Evolutionary conservation across 2,888 invertebrate species (phyloP).

Genomic region (Ectemnius lituratus): DNA sequence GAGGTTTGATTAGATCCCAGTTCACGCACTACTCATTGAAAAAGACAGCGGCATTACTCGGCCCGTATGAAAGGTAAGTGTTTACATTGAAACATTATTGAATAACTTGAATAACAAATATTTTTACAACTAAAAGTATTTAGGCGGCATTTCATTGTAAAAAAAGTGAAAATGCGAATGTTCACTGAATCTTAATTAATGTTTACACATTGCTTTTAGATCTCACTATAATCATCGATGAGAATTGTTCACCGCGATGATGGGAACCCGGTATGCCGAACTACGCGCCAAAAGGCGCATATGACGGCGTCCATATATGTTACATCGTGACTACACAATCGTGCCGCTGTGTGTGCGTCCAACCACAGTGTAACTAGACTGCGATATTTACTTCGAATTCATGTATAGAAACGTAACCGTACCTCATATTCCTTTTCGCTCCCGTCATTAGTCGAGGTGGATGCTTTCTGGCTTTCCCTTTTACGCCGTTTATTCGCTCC

Average conservation of each 20-base stretch:
- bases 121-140: too few relatives aligned
- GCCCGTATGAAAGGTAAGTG: too few relatives aligned
- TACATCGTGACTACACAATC: background rate
- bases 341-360: too few relatives aligned
- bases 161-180: too few relatives aligned
- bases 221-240: background rate
- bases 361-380: background rate
- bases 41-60: too few relatives aligned
- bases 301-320: background rate
- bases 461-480: slow-evolving; percentile 64
- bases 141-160: too few relatives aligned
- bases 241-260: background rate
- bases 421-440: slow-evolving; percentile 81
- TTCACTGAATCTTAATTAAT: too few relatives aligned
- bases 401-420: slow-evolving; percentile 1
- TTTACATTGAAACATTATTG: too few relatives aligned
- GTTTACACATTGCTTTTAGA: background rate
- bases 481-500: slow-evolving; percentile 62
- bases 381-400: background rate
- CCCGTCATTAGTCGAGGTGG: slow-evolving; percentile 71
- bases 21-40: too few relatives aligned
- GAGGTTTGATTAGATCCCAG: too few relatives aligned
- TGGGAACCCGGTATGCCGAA: background rate
- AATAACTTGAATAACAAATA: too few relatives aligned
- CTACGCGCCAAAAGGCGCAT: slow-evolving; percentile 9